Evolutionary conservation across 1,140 invertebrate genomes (phyloP), one percentile per base, ranked within the genome.

Genomic region (Atta colombica): DNA sequence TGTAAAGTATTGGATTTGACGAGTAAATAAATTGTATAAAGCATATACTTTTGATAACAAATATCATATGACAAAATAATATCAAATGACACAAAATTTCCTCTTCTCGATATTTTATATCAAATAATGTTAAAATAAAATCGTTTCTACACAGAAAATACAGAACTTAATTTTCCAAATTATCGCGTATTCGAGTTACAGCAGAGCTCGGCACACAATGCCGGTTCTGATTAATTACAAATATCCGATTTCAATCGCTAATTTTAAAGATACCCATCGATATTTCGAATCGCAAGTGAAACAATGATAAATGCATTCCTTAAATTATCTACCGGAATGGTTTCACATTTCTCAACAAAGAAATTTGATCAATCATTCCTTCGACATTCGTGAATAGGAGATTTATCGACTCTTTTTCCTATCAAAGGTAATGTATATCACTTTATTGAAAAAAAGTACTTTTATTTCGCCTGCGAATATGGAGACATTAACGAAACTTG

Each of bases 291-390:
- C 35, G 39, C 69, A n/a, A 49, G 14, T 21, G 21, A 84, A 84
- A 84, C 80, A 74, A 61, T 84, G 80, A 74, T 74, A 60, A 84
- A 74, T 84, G 68, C 55, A 61, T 25, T 61, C 14, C 53, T 74
- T 39, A 60, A 72, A 82, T 53, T 28, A 58, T 49, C 7, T 21
- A 25, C 5, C 68, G 66, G 18, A 77, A 53, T 51, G 58, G 72
- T 66, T 80, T 61, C 61, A 45, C 72, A 8, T 77, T 21, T 65
- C 31, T 45, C 21, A 85, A 85, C 63, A 68, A 80, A 78, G 75
- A 78, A 77, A 65, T 65, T 77, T 78, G 61, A 85, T 85, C 82
- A 66, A 85, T 85, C 63, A 77, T 85, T 39, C 61, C 31, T 51
- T 66, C 31, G 45, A 77, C 72, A 18, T 78, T 14, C 21, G 65